A percentile compares a stretch with the other conserved stretches of the same genome.
phyloP scores from a whole-genome alignment of 2,888 invertebrate genomes.

The Eurois occulta region DNA sequence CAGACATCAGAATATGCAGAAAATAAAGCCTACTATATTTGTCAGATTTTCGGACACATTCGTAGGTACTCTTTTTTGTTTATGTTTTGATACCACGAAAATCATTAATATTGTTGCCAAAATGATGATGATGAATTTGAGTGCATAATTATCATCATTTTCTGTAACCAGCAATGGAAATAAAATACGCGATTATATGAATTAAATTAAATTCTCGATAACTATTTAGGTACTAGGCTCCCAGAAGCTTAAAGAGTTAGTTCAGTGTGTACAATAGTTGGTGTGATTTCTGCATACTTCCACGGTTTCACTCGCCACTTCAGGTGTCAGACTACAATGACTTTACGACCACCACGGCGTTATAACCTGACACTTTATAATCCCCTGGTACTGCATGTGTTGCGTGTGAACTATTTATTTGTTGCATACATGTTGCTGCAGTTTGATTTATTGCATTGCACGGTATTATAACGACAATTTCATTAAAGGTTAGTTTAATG shows the following conservation, averaged over 20 bases:
- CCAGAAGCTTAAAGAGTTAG: conserved; percentile 5
- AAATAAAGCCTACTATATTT: not conserved
- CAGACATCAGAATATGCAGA: not conserved
- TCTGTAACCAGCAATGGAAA: not conserved
- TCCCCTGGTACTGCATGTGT: conserved; percentile 4
- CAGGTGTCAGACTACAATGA: conserved; percentile 15
- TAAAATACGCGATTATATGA: not conserved
- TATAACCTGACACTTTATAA: conserved; percentile 20
- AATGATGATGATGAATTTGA: too few relatives aligned
- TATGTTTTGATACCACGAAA: not conserved
- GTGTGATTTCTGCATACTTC: not conserved
- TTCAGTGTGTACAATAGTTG: not conserved
- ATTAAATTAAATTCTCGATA: too few relatives aligned
- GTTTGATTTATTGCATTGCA: conserved; percentile 1
- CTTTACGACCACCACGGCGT: not conserved
- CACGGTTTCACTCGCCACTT: not conserved
- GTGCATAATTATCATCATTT: not conserved
- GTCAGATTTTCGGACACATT: not conserved
- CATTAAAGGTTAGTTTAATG: not conserved
- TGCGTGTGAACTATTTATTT: conserved; percentile 22
- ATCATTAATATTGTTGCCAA: not conserved
- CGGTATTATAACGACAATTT: not conserved
- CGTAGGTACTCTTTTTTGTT: not conserved
- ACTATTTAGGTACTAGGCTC: conserved; percentile 3
- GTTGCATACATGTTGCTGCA: conserved; percentile 5